Base-by-base conservation (phyloP, 2,888 invertebrate species). In the Timema cristinae region DNA sequence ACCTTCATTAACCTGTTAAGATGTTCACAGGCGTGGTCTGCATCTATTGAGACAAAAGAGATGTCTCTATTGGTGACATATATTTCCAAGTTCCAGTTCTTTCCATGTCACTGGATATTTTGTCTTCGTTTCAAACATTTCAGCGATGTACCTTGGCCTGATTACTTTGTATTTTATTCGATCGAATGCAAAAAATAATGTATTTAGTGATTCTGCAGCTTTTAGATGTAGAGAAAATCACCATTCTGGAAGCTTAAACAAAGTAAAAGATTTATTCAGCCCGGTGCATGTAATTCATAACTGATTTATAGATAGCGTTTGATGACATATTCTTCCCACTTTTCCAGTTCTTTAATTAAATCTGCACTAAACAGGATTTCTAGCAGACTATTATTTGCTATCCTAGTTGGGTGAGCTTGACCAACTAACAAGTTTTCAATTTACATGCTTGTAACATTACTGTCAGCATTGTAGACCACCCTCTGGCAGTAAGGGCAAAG, bases 1-100 rank as follows among this genome's bases (percentile, higher is more conserved):
- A 56, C 56, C n/a, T 6, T 56, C 56, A 56, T 56, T 7, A 56
- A 6, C 56, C 56, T 56, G 56, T 56, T 56, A 16, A 56, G 56
- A 0, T 6, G 1, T 16, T 56, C 5, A 56, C 56, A 56, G 56
- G 7, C 56, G 16, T 56, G 56, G n/a, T 56, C 56, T 56, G 56
- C 2, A 56, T 7, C 7, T 6, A 10, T 56, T 56, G n/a, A 56
- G 1, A 7, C 56, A 13, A 56, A 56, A 11, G 56, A 16, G 56
- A 56, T 6, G 7, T 56, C 56, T 15, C 56, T 56, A 5, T 56
- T 56, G 1, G 56, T 7, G n/a, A 56, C 56, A 56, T 5, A 56
- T 56, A 56, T 56, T 56, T 56, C 56, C 56, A 56, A 11, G 1
- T 56, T 56, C 5, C n/a, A 56, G 7, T 56, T 56, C 56, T 56